These are phyloP conservation scores for Syrmaticus mikado DNA, from an alignment of 2,113 vertebrate genomes.

Conservation along the genomic window DNA sequence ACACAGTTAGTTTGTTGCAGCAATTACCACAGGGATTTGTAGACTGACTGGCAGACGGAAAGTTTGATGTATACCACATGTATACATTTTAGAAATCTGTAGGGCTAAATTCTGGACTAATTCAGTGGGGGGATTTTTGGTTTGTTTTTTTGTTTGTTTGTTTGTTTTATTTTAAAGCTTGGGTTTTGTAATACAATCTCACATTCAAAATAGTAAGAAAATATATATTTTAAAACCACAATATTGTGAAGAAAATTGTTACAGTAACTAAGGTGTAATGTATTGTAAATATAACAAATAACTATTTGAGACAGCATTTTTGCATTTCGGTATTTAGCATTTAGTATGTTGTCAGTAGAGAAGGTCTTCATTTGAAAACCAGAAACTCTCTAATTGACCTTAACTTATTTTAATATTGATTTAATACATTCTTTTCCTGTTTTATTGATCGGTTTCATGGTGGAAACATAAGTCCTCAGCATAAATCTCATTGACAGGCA, in stretches of 20 bases:
- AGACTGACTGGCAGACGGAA: background rate
- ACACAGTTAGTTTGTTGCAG: background rate
- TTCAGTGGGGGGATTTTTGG: background rate
- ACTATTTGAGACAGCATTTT: background rate
- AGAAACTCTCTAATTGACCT: background rate
- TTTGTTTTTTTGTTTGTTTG: background rate
- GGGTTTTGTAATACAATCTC: background rate
- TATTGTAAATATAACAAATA: background rate
- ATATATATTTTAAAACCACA: background rate
- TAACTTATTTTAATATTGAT: background rate
- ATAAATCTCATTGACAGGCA: background rate
- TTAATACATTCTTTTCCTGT: background rate
- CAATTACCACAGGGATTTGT: background rate
- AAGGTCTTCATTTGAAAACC: background rate
- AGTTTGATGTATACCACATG: background rate
- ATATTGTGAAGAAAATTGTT: background rate
- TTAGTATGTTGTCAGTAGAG: background rate
- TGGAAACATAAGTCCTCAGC: background rate
- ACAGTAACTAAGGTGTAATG: background rate
- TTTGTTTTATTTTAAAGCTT: background rate
- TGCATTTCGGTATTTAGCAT: background rate
- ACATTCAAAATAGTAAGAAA: background rate
- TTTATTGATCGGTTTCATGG: background rate
- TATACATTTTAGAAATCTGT: background rate
- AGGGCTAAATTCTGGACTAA: background rate